Evolutionary conservation across 1,140 invertebrate species (phyloP).

Genomic region (Lepidurus arcticus): DNA sequence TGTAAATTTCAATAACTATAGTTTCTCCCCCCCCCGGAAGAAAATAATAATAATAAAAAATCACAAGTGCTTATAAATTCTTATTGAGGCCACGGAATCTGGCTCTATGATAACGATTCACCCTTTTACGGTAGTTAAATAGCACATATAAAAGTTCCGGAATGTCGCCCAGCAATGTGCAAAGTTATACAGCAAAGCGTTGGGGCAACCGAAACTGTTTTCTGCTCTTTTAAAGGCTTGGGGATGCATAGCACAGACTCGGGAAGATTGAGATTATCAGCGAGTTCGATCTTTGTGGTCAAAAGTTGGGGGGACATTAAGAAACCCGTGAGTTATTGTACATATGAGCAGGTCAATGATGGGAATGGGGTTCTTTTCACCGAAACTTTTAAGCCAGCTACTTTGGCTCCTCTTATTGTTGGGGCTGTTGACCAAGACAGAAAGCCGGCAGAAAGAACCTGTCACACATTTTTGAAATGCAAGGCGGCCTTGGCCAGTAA

Average conservation of each 20-base stretch:
- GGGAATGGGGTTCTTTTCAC: background rate
- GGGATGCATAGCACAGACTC: too few relatives aligned
- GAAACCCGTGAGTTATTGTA: background rate
- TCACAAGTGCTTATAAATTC: background rate
- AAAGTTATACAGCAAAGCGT: too few relatives aligned
- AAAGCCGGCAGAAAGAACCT: background rate
- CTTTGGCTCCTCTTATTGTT: background rate
- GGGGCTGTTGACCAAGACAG: background rate
- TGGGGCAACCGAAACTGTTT: too few relatives aligned
- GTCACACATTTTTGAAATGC: background rate
- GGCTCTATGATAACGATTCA: too few relatives aligned
- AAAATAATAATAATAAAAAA: background rate
- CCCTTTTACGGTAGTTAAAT: too few relatives aligned
- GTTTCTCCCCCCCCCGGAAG: background rate
- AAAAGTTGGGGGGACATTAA: background rate
- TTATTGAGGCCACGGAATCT: background rate
- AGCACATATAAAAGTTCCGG: too few relatives aligned
- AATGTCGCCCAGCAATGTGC: too few relatives aligned
- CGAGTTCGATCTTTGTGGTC: background rate
- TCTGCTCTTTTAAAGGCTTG: too few relatives aligned
- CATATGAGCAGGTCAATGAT: constrained; percentile 9
- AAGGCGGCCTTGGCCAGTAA: background rate
- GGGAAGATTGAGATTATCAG: background rate
- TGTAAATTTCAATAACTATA: background rate
- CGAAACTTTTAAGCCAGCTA: background rate